These are phyloP conservation scores for Poecile atricapillus DNA, from an alignment of 2,113 vertebrate species.

Conservation along the genomic window DNA sequence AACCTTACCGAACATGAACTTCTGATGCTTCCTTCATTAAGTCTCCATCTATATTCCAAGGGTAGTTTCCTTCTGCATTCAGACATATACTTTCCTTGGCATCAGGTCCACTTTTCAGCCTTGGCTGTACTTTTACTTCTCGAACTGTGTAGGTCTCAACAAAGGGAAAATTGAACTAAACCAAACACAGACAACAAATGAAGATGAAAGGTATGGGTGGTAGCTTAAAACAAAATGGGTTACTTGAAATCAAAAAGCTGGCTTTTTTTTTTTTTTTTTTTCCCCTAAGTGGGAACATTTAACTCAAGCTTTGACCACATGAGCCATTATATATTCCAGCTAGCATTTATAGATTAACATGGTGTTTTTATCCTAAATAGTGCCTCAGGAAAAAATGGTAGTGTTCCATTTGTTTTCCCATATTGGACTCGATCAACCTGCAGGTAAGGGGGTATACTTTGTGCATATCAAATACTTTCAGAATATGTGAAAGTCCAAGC, in stretches of 20 bases:
- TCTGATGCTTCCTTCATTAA: slow-evolving; percentile 76
- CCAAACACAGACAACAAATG: slow-evolving; percentile 33
- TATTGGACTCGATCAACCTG: background rate
- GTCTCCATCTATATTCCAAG: slow-evolving; percentile 87
- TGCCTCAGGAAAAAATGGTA: background rate
- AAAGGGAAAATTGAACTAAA: slow-evolving; percentile 85
- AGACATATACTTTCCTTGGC: slow-evolving; percentile 19
- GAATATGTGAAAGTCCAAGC: background rate
- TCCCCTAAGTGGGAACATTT: background rate
- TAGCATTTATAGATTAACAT: background rate
- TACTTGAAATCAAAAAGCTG: background rate
- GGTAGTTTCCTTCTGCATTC: slow-evolving; percentile 62
- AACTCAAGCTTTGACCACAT: background rate
- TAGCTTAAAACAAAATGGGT: background rate
- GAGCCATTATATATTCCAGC: background rate
- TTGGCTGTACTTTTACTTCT: slow-evolving; percentile 76
- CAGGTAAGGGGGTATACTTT: background rate
- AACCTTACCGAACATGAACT: slow-evolving; percentile 76
- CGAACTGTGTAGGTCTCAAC: slow-evolving; percentile 80
- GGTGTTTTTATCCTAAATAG: background rate
- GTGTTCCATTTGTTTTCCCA: background rate
- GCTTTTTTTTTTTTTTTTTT: background rate
- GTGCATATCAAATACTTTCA: background rate
- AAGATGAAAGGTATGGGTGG: background rate
- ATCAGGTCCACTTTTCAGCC: background rate